Percentiles rank a stretch among this genome's conserved stretches.
phyloP scores from a whole-genome alignment of 2,888 invertebrate genomes.

The Bhutanitis thaidina region DNA sequence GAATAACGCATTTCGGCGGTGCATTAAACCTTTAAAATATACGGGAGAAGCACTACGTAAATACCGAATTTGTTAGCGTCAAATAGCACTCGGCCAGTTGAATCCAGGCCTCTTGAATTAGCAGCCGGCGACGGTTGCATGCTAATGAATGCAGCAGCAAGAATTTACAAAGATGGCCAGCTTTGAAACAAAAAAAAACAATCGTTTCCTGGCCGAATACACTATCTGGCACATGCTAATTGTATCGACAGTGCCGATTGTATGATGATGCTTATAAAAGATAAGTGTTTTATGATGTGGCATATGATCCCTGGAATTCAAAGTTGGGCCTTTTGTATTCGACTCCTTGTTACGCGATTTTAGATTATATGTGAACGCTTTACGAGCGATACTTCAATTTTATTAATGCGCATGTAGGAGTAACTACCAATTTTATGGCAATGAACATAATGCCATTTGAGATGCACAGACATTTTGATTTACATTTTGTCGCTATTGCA shows the following conservation, averaged over 20 bases:
- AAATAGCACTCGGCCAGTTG: slow-evolving; percentile 34
- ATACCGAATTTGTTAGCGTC: slow-evolving; percentile 37
- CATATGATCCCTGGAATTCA: slow-evolving; percentile 15
- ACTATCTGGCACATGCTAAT: slow-evolving; percentile 51
- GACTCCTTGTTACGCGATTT: slow-evolving; percentile 5
- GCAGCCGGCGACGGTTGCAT: slow-evolving; percentile 43
- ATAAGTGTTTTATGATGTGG: slow-evolving; percentile 31
- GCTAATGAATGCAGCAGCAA: slow-evolving; percentile 34
- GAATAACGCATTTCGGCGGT: slow-evolving; percentile 45
- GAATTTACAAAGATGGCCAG: slow-evolving; percentile 36
- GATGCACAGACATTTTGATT: slow-evolving; percentile 12
- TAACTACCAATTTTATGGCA: slow-evolving; percentile 16
- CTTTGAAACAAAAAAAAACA: slow-evolving; percentile 38
- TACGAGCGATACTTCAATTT: slow-evolving; percentile 14
- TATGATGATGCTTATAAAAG: slow-evolving; percentile 26
- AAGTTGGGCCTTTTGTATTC: slow-evolving; percentile 6
- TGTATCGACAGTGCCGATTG: slow-evolving; percentile 25
- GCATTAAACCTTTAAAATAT: slow-evolving; percentile 46
- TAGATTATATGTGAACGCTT: slow-evolving; percentile 9
- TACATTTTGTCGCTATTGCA: slow-evolving; percentile 6
- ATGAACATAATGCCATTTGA: slow-evolving; percentile 14
- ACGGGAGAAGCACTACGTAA: slow-evolving; percentile 31
- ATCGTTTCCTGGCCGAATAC: slow-evolving; percentile 47
- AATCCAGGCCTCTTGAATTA: slow-evolving; percentile 44
- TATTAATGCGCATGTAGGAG: slow-evolving; percentile 8